A percentile compares a stretch with the other conserved stretches of the same genome.
These are phyloP conservation scores for Calyptommatus sinebrachiatus DNA, from an alignment of 2,113 vertebrate species.

Conservation along the genomic window DNA sequence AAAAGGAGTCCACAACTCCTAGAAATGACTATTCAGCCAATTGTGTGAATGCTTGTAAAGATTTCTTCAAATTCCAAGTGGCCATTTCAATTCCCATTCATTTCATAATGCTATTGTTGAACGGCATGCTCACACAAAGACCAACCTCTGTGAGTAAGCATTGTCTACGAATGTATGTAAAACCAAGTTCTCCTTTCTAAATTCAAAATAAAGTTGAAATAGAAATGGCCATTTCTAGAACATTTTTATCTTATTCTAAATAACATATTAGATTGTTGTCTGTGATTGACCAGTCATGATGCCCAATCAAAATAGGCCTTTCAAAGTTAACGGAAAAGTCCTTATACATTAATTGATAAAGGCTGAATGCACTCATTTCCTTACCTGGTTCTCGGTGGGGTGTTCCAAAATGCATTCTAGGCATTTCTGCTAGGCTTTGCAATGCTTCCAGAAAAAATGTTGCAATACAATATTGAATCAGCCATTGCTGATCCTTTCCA, in stretches of 20 bases:
- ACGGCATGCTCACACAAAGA: background rate
- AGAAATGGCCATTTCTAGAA: background rate
- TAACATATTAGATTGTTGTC: background rate
- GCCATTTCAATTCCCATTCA: background rate
- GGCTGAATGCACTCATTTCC: too few species aligned
- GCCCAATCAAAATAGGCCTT: background rate
- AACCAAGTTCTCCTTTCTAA: background rate
- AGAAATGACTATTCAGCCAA: background rate
- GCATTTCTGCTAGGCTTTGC: too few species aligned
- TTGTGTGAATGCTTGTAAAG: background rate
- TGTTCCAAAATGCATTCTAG: too few species aligned
- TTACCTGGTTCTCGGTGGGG: too few species aligned
- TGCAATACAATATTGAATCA: too few species aligned
- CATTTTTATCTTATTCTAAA: background rate
- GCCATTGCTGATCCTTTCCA: too few species aligned
- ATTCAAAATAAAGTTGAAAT: background rate
- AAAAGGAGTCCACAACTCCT: background rate
- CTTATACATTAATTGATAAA: background rate
- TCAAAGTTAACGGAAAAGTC: background rate
- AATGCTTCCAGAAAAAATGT: too few species aligned
- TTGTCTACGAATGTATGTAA: background rate
- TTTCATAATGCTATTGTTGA: background rate
- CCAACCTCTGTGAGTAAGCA: background rate
- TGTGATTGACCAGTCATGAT: background rate
- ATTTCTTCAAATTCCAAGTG: conserved; percentile 5